Evolutionary conservation across 2,888 invertebrate genomes (phyloP).

Genomic region (Acrocyrtus sp.): DNA sequence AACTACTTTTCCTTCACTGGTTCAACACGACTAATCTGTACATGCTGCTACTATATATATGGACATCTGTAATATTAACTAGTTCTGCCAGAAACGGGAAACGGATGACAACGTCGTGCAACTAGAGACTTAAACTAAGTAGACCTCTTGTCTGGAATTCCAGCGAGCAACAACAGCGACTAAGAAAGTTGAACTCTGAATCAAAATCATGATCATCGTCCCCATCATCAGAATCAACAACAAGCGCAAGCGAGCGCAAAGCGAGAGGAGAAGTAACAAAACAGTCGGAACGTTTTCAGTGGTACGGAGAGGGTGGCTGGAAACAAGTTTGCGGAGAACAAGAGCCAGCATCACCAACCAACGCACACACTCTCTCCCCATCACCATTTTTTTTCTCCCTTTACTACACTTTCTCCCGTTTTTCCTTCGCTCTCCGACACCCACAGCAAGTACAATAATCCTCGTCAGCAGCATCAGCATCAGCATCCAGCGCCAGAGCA

Average conservation of each 20-base stretch:
- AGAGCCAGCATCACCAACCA: too few relatives aligned
- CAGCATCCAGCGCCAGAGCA: slow-evolving; percentile 16
- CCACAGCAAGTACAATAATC: neutral
- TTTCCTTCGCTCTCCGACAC: slow-evolving; percentile 3
- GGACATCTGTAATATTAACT: too few relatives aligned
- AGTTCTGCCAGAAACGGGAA: too few relatives aligned
- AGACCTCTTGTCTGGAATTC: slow-evolving; percentile 31
- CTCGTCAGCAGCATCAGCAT: neutral
- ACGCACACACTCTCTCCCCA: too few relatives aligned
- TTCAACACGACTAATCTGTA: too few relatives aligned
- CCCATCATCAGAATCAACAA: neutral
- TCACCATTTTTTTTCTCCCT: neutral
- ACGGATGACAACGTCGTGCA: too few relatives aligned
- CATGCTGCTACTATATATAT: too few relatives aligned
- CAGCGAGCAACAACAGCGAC: slow-evolving; percentile 37
- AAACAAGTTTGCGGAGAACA: slow-evolving; percentile 16
- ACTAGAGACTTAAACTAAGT: slow-evolving; percentile 13
- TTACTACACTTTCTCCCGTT: neutral
- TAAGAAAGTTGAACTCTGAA: slow-evolving; percentile 35
- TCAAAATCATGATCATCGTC: slow-evolving; percentile 36
- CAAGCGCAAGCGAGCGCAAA: neutral
- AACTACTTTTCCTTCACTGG: too few relatives aligned
- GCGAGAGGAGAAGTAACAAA: neutral
- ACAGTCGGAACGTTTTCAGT: neutral
- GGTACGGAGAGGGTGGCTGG: slow-evolving; percentile 11